A percentile compares a stretch with the other conserved stretches of the same genome.
Conservation (phyloP, 2,797 vertebrate species). For the Xerus rutilus region DNA sequence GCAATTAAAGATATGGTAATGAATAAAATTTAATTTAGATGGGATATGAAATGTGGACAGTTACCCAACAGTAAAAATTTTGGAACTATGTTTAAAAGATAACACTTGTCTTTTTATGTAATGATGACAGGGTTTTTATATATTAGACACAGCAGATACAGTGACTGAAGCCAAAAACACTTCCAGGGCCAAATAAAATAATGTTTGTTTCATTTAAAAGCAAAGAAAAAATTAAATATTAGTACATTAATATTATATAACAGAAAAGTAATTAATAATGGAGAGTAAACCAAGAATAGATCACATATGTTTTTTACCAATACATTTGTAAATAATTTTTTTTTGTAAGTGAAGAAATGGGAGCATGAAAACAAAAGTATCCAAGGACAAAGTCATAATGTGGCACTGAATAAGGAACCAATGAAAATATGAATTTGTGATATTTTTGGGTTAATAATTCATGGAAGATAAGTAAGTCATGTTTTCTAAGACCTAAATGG, state of each 20-base stretch:
- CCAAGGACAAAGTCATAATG: not conserved
- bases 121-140: not conserved
- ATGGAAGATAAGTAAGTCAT: not conserved
- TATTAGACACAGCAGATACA: not conserved
- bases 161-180: not conserved
- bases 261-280: not conserved
- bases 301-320: not conserved
- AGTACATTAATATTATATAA: not conserved
- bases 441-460: not conserved
- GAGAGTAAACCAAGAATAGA: not conserved
- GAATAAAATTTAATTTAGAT: conserved; percentile 24
- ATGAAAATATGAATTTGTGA: not conserved
- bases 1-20: not conserved
- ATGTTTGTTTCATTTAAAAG: not conserved
- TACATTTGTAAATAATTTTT: not conserved
- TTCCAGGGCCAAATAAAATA: not conserved
- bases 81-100: not conserved
- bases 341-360: not conserved
- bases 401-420: not conserved
- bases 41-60: not conserved
- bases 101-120: not conserved
- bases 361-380: not conserved
- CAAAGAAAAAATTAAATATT: not conserved
- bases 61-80: not conserved
- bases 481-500: conserved; percentile 8